Evolutionary conservation across 1,140 invertebrate species (phyloP).

Genomic region (silkworm (Bombyx mori)): DNA sequence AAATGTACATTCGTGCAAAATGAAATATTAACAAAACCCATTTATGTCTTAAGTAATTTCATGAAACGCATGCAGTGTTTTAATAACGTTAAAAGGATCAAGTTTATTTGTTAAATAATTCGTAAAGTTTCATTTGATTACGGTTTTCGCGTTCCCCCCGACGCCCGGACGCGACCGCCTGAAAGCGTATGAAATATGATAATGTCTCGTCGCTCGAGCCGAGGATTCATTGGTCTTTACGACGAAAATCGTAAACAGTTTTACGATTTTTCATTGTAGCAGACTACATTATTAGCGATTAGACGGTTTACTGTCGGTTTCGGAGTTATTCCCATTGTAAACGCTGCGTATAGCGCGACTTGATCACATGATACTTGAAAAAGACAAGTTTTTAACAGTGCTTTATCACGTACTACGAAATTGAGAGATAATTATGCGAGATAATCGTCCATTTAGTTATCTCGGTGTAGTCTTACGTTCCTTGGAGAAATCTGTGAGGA

Average conservation of each 20-base stretch:
- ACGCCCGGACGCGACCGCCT: neutral
- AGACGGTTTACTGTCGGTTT: conserved; percentile 9
- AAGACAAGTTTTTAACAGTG: no score
- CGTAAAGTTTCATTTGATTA: conserved; percentile 13
- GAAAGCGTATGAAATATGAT: conserved; percentile 22
- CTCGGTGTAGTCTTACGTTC: no score
- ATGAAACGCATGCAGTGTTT: no score
- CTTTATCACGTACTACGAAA: no score
- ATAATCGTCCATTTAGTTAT: no score
- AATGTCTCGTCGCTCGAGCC: conserved; percentile 5
- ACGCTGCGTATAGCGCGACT: neutral
- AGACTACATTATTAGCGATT: conserved; percentile 10
- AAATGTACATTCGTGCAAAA: no score
- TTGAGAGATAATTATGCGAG: no score
- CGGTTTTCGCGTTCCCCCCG: conserved; percentile 16
- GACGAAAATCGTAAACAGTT: conserved; percentile 12
- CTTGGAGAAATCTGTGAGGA: no score
- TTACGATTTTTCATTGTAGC: conserved; percentile 19
- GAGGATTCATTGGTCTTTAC: conserved; percentile 9
- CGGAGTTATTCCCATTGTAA: conserved; percentile 7
- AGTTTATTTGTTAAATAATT: conserved; percentile 16
- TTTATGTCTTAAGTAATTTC: no score
- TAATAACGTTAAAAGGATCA: neutral
- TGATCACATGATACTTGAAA: no score
- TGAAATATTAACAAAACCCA: no score